A percentile compares a stretch with the other conserved stretches of the same genome.
phyloP scores from a whole-genome alignment of 2,797 vertebrate species.

The Cossypha caffra region DNA sequence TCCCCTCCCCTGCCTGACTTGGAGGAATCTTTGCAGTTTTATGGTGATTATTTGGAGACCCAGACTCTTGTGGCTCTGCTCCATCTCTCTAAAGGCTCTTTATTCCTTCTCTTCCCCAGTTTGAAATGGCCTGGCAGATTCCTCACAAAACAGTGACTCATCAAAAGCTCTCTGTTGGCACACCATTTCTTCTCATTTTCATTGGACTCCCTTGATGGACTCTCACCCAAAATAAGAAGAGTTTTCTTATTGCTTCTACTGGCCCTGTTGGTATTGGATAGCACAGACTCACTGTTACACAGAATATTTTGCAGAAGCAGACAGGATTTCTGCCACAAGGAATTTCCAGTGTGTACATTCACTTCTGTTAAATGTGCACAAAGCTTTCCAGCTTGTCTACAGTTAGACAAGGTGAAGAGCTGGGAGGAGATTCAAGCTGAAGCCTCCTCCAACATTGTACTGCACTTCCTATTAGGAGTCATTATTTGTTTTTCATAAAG shows the following conservation, averaged over 20 bases:
- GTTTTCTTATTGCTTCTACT: background rate
- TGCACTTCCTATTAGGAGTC: background rate
- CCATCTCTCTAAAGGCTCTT: background rate
- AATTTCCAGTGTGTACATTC: background rate
- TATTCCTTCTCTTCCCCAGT: background rate
- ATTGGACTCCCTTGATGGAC: background rate
- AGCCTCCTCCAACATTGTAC: background rate
- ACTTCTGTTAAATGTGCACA: background rate
- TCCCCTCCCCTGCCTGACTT: background rate
- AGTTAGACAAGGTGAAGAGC: background rate
- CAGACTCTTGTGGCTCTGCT: background rate
- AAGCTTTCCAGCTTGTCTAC: background rate
- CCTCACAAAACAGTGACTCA: background rate
- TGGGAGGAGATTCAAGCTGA: background rate
- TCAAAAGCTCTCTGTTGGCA: background rate
- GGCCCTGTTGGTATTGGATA: background rate
- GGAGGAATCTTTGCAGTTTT: background rate
- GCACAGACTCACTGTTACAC: background rate
- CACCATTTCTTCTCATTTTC: background rate
- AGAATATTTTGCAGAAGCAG: background rate
- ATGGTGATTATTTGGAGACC: background rate
- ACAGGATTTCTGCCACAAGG: background rate
- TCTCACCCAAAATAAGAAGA: background rate
- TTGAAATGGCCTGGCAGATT: background rate
- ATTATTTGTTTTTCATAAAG: background rate